Percentiles rank a stretch among this genome's conserved stretches.
These are phyloP conservation scores for Drosophila anomalata DNA, from an alignment of 2,888 invertebrate species.

Conservation along the genomic window DNA sequence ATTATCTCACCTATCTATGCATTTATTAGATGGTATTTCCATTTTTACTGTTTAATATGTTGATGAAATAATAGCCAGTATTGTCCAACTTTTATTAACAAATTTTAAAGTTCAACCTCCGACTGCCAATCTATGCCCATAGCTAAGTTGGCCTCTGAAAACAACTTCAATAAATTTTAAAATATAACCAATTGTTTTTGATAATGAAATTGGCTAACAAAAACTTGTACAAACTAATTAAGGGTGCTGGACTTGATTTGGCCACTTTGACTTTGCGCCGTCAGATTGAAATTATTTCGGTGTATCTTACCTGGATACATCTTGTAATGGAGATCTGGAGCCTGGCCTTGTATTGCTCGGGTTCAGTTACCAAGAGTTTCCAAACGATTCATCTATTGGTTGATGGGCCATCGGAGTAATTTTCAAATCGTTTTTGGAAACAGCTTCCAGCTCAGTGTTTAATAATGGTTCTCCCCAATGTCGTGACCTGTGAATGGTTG, in stretches of 20 bases:
- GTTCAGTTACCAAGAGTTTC: neutral
- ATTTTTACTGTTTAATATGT: too few species aligned
- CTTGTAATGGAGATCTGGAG: neutral
- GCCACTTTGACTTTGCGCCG: conserved; percentile 1
- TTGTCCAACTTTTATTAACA: too few species aligned
- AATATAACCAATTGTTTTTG: too few species aligned
- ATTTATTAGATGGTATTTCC: too few species aligned
- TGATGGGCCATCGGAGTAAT: neutral
- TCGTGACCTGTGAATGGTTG: neutral
- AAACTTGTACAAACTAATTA: conserved; percentile 1
- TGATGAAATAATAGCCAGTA: too few species aligned
- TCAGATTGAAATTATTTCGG: conserved; percentile 9
- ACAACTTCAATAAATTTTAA: neutral
- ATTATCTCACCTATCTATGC: too few species aligned
- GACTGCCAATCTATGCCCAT: neutral
- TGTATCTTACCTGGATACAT: conserved; percentile 7
- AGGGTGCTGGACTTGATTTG: conserved; percentile 13
- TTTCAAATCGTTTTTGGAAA: neutral
- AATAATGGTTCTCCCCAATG: too few species aligned
- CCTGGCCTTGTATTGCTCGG: neutral
- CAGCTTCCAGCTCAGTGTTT: too few species aligned
- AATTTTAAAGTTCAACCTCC: too few species aligned
- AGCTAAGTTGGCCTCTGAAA: neutral
- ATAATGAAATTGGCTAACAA: conserved; percentile 17
- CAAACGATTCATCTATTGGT: neutral